phyloP scores from a whole-genome alignment of 2,113 vertebrate genomes.

The Sander vitreus region DNA sequence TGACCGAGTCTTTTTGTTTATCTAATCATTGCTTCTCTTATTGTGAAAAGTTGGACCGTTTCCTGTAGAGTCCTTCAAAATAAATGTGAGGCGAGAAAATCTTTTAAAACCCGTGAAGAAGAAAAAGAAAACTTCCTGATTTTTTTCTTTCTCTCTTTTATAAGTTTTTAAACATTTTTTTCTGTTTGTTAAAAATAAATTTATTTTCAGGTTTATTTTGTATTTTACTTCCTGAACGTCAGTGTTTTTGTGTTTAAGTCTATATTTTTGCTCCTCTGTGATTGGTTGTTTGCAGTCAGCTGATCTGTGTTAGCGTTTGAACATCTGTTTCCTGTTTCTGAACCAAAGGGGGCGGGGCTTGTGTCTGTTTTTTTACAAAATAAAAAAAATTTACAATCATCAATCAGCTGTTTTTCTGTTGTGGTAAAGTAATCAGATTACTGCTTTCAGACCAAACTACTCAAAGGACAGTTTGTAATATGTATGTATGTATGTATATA shows the following conservation, averaged over 20 bases:
- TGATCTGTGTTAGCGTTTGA: conserved; percentile 1
- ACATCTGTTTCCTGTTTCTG: conserved; percentile 14
- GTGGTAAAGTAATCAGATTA: too few species aligned
- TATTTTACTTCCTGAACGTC: neutral
- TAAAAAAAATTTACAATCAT: conserved; percentile 5
- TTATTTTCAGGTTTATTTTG: conserved; percentile 1
- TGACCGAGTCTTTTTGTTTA: neutral
- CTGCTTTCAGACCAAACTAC: too few species aligned
- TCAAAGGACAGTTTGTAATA: too few species aligned
- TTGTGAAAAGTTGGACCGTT: conserved; percentile 22
- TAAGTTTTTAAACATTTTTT: neutral
- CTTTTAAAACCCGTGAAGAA: neutral
- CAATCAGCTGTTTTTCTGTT: neutral
- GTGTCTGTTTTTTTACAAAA: conserved; percentile 44
- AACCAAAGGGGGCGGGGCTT: neutral
- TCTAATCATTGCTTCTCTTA: conserved; percentile 17
- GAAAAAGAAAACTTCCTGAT: neutral
- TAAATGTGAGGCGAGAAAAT: conserved; percentile 31
- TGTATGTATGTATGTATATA: too few species aligned
- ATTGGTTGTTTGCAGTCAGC: neutral
- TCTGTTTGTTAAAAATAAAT: neutral
- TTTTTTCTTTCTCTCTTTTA: neutral
- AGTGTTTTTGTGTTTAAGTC: neutral
- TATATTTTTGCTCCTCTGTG: neutral
- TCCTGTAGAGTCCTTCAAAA: conserved; percentile 14